Evolutionary conservation across 2,888 invertebrate genomes (phyloP).

Genomic region (Neoscelio sp.): DNA sequence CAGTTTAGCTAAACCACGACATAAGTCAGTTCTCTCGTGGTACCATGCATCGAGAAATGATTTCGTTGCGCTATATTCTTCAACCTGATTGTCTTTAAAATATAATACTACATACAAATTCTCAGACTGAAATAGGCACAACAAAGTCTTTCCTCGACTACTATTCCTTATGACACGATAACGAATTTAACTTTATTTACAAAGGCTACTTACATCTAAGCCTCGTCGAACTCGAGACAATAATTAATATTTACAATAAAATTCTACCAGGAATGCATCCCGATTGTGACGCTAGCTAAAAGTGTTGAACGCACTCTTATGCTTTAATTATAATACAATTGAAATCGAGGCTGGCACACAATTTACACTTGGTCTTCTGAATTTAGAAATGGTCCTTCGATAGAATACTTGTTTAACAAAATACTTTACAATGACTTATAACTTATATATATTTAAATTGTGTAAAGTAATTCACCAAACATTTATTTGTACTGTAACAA

Average conservation of each 20-base stretch:
- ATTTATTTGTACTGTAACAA: slow-evolving; percentile 5
- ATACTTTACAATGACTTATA: slow-evolving; percentile 27
- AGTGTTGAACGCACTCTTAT: slow-evolving; percentile 49
- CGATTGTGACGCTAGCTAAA: slow-evolving; percentile 45
- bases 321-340: slow-evolving; percentile 52
- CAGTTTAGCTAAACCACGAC: slow-evolving; percentile 59
- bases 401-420: slow-evolving; percentile 16
- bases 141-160: slow-evolving; percentile 16
- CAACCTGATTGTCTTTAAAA: slow-evolving; percentile 29
- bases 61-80: slow-evolving; percentile 1
- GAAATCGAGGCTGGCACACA: slow-evolving; percentile 54
- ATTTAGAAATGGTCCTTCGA: slow-evolving; percentile 55
- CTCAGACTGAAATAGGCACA: slow-evolving; percentile 5
- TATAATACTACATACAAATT: slow-evolving; percentile 42
- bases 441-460: slow-evolving; percentile 1
- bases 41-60: slow-evolving; percentile 23
- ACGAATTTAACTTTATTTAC: slow-evolving; percentile 61
- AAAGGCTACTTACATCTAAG: slow-evolving; percentile 57
- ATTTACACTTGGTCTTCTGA: slow-evolving; percentile 61
- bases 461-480: slow-evolving; percentile 41
- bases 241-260: slow-evolving; percentile 59
- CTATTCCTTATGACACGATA: slow-evolving; percentile 52
- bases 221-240: slow-evolving; percentile 11
- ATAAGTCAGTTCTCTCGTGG: slow-evolving; percentile 64
- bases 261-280: slow-evolving; percentile 31